A percentile compares a stretch with the other conserved stretches of the same genome.
These are phyloP conservation scores for Athripsodes cinereus DNA, from an alignment of 2,888 invertebrate genomes.

Conservation along the genomic window DNA sequence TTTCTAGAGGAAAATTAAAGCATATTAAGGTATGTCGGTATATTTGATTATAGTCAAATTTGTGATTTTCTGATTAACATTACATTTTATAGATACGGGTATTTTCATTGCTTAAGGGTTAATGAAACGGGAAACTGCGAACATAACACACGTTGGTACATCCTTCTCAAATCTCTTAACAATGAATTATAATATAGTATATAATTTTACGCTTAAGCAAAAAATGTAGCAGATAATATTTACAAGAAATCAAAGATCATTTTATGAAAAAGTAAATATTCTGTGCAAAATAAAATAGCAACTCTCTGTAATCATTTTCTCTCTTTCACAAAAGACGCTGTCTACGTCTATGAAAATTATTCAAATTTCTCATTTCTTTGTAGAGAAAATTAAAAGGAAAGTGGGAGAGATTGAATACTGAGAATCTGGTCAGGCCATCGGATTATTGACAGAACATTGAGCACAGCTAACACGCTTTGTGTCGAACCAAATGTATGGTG, in stretches of 20 bases:
- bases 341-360: neutral
- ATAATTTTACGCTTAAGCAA: too few relatives aligned
- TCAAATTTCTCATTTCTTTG: neutral
- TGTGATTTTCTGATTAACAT: neutral
- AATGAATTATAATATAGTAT: too few relatives aligned
- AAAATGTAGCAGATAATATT: too few relatives aligned
- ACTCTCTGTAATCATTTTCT: neutral
- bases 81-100: neutral
- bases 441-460: conserved; percentile 24
- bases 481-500: conserved; percentile 20
- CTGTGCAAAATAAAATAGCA: neutral
- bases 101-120: neutral
- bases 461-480: conserved; percentile 25
- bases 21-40: neutral
- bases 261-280: neutral
- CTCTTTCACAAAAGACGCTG: neutral
- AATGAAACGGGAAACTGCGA: neutral
- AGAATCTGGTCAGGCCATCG: conserved; percentile 18
- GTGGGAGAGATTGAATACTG: neutral
- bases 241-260: too few relatives aligned
- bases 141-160: too few relatives aligned
- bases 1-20: neutral
- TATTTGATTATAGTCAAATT: neutral
- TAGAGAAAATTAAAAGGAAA: conserved; percentile 12
- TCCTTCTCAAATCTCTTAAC: too few relatives aligned